phyloP scores from a whole-genome alignment of 2,113 vertebrate genomes.

The Corydoras sp. region DNA sequence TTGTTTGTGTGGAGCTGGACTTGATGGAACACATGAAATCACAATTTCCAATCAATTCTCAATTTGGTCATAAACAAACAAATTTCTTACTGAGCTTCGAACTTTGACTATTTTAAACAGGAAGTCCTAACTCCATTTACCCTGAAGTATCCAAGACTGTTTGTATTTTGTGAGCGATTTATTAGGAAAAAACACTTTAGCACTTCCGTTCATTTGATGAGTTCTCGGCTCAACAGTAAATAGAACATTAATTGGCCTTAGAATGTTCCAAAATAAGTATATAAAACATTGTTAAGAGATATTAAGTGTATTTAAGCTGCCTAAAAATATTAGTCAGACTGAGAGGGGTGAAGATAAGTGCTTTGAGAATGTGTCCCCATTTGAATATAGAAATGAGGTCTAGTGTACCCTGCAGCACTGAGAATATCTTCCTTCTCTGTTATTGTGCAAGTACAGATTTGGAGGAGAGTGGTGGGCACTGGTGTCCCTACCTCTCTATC shows the following conservation, averaged over 20 bases:
- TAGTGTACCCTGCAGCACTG: slow-evolving; percentile 62
- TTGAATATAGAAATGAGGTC: slow-evolving; percentile 68
- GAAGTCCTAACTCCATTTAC: too few relatives aligned
- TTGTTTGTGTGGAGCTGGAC: too few relatives aligned
- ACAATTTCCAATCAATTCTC: too few relatives aligned
- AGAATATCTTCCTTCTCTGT: slow-evolving; percentile 54
- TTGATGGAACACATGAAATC: too few relatives aligned
- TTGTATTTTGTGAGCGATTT: too few relatives aligned
- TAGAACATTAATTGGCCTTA: neutral
- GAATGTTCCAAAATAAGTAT: neutral
- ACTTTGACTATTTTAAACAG: too few relatives aligned
- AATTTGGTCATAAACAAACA: too few relatives aligned
- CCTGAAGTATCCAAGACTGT: too few relatives aligned
- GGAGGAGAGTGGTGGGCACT: slow-evolving; percentile 43
- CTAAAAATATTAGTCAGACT: neutral
- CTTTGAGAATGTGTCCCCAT: slow-evolving; percentile 54
- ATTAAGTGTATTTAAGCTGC: slow-evolving; percentile 31
- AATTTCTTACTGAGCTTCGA: too few relatives aligned
- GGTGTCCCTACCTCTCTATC: neutral
- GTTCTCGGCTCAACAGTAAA: too few relatives aligned
- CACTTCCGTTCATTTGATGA: too few relatives aligned
- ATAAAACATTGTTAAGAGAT: neutral
- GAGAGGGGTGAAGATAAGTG: slow-evolving; percentile 25
- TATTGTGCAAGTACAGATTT: slow-evolving; percentile 54
- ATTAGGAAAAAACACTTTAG: too few relatives aligned